These are phyloP conservation scores for Petrolisthes cinctipes DNA, from an alignment of 2,888 invertebrate species.

Conservation along the genomic window DNA sequence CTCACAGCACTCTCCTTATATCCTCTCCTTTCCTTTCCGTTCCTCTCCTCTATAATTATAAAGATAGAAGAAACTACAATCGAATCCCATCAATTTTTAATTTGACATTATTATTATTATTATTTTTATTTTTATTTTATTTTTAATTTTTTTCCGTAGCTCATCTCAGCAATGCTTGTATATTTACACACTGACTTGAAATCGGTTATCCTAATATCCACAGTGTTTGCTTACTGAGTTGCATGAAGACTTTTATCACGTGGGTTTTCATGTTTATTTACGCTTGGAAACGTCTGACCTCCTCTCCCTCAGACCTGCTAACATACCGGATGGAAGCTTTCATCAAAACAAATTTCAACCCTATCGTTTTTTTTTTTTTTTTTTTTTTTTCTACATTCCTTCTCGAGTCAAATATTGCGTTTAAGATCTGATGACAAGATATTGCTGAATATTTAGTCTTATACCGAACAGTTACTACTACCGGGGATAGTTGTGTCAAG, in stretches of 20 bases:
- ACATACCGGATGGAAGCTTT: not conserved
- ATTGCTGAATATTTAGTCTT: not conserved
- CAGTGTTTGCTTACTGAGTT: not conserved
- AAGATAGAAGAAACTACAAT: too few relatives aligned
- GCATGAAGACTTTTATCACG: not conserved
- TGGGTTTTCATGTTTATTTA: not conserved
- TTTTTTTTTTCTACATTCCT: not conserved
- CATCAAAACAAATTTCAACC: not conserved
- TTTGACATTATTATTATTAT: not conserved
- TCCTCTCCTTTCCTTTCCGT: not conserved
- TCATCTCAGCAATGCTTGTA: not conserved
- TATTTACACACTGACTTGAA: not conserved
- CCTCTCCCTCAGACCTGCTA: not conserved
- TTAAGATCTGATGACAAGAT: not conserved
- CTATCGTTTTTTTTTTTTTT: not conserved
- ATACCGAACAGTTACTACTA: constrained; percentile 3
- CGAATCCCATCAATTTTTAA: not conserved
- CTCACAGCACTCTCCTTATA: not conserved
- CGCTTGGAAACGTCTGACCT: not conserved
- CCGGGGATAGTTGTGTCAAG: constrained; percentile 7
- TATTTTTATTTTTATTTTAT: not conserved
- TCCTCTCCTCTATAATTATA: too few relatives aligned
- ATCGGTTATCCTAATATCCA: not conserved
- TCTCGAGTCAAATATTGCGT: not conserved
- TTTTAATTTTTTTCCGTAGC: not conserved